Conservation (phyloP, 2,888 invertebrate genomes). For the Masnerella sp. region DNA sequence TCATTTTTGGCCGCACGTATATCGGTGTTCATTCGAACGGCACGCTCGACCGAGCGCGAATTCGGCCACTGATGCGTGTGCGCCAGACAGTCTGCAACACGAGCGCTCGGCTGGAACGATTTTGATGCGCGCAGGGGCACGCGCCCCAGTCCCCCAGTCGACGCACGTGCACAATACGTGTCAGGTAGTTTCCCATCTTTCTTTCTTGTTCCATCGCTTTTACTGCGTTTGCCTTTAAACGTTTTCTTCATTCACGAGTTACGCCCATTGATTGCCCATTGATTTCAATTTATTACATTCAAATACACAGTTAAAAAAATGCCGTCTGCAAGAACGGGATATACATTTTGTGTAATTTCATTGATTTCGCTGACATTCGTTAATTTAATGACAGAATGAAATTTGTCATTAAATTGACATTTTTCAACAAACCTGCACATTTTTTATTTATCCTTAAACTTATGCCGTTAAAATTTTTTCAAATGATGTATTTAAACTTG, state of each 20-base stretch:
- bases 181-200: slow-evolving; percentile 51
- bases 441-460: too few species aligned
- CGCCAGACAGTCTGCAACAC: slow-evolving; percentile 60
- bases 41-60: slow-evolving; percentile 57
- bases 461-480: too few species aligned
- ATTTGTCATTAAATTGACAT: too few species aligned
- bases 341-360: too few species aligned
- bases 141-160: slow-evolving; percentile 52
- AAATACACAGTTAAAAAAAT: too few species aligned
- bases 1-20: slow-evolving; percentile 54
- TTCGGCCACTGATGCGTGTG: slow-evolving; percentile 59
- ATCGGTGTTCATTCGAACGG: slow-evolving; percentile 62
- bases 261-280: not conserved
- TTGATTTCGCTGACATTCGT: too few species aligned
- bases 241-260: slow-evolving; percentile 5
- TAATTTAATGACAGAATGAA: too few species aligned
- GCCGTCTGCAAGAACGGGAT: too few species aligned
- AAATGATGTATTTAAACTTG: too few species aligned
- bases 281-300: not conserved
- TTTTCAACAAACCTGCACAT: too few species aligned
- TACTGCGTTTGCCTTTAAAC: slow-evolving; percentile 29
- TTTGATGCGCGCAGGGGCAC: slow-evolving; percentile 52
- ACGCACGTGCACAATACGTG: slow-evolving; percentile 53
- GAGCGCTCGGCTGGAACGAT: slow-evolving; percentile 49
- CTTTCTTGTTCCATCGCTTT: slow-evolving; percentile 39